phyloP scores from a whole-genome alignment of 2,888 invertebrate species.

The Chrysolina oricalcia region DNA sequence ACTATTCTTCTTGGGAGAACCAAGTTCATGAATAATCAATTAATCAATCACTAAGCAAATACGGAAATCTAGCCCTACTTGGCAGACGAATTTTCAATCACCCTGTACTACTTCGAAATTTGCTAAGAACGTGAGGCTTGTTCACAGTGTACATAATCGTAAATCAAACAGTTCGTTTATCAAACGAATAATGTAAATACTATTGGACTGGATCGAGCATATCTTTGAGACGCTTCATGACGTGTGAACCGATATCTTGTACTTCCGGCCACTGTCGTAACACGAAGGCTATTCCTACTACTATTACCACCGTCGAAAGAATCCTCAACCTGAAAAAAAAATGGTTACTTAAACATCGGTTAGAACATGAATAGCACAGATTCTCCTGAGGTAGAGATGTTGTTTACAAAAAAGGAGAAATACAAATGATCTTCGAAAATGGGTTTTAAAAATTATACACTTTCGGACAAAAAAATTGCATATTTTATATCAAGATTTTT shows the following conservation, averaged over 20 bases:
- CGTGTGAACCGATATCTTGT: conserved; percentile 86
- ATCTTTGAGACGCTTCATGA: conserved; percentile 85
- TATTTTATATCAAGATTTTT: too few species aligned
- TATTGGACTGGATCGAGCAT: conserved; percentile 77
- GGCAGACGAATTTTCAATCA: neutral
- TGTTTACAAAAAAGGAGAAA: too few species aligned
- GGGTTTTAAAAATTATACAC: too few species aligned
- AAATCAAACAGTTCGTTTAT: neutral
- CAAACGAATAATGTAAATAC: conserved; percentile 58
- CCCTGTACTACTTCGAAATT: conserved; percentile 10
- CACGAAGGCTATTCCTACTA: conserved; percentile 87
- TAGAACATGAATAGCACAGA: neutral
- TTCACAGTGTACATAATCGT: neutral
- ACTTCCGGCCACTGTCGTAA: conserved; percentile 94
- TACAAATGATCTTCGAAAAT: too few species aligned
- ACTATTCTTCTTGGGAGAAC: too few species aligned
- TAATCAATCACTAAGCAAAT: neutral
- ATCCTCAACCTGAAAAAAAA: conserved; percentile 84
- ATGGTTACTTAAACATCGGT: neutral
- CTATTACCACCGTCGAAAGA: conserved; percentile 86
- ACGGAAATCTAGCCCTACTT: neutral
- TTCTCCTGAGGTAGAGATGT: too few species aligned
- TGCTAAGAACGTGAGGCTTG: conserved; percentile 1
- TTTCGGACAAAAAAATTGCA: too few species aligned
- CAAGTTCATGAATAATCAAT: too few species aligned